Conservation (phyloP, 2,797 vertebrate genomes). For the Etheostoma nigrum region DNA sequence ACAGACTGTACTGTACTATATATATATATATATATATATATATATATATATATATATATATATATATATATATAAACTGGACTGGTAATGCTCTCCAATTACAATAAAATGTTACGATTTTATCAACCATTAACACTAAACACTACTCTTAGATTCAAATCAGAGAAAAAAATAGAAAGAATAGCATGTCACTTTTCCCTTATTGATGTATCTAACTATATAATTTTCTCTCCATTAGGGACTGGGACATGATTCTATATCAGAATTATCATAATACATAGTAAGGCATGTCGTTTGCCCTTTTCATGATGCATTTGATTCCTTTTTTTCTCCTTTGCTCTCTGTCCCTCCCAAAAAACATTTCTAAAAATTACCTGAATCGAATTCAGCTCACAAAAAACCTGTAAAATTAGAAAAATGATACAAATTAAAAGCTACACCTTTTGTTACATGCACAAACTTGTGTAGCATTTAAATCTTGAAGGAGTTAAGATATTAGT, state of each 20-base stretch:
- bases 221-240: constrained; percentile 78
- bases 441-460: constrained; percentile 19
- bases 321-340: constrained; percentile 3
- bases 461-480: neutral
- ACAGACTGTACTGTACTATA: constrained; percentile 22
- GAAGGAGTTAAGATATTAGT: neutral
- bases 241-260: constrained; percentile 59
- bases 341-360: neutral
- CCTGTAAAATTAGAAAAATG: neutral
- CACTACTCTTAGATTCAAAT: constrained; percentile 46
- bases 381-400: constrained; percentile 3
- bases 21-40: too few relatives aligned
- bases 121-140: constrained; percentile 64
- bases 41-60: constrained; percentile 10
- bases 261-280: constrained; percentile 72
- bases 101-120: constrained; percentile 45
- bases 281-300: constrained; percentile 57
- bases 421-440: neutral
- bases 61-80: constrained; percentile 24
- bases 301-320: constrained; percentile 50
- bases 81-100: constrained; percentile 49
- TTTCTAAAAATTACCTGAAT: constrained; percentile 1
- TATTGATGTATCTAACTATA: constrained; percentile 67
- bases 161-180: constrained; percentile 44
- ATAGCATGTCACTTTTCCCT: constrained; percentile 64